Conservation (phyloP, 2,113 vertebrate species). For the Onychorhynchus coronatus region DNA sequence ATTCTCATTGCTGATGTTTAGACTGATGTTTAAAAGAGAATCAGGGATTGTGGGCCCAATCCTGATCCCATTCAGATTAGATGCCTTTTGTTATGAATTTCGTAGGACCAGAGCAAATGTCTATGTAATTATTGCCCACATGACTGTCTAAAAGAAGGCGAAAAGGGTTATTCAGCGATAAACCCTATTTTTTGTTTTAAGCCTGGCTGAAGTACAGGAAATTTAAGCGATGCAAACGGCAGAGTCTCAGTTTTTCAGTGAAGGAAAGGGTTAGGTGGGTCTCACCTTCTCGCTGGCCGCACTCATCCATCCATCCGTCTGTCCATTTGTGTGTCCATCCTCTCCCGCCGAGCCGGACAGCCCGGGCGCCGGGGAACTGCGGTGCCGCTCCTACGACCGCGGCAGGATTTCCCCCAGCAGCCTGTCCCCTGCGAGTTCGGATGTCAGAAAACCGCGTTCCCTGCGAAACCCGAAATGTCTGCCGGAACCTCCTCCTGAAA, state of each 20-base stretch:
- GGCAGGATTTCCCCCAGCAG: not conserved
- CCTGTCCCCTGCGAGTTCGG: not conserved
- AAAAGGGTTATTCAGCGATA: not conserved
- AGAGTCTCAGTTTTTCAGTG: not conserved
- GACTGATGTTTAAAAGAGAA: not conserved
- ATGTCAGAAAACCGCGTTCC: not conserved
- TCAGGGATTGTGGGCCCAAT: not conserved
- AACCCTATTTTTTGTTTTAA: not conserved
- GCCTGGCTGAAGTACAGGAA: not conserved
- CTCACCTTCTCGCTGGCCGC: not conserved
- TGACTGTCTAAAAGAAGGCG: not conserved
- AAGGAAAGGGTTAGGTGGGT: not conserved
- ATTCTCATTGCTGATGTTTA: not conserved
- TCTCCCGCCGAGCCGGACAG: not conserved
- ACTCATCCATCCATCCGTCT: not conserved
- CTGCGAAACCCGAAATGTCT: not conserved
- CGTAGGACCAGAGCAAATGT: not conserved
- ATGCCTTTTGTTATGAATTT: not conserved
- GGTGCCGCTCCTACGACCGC: not conserved
- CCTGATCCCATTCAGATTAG: not conserved
- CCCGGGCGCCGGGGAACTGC: not conserved
- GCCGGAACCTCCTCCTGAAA: not conserved
- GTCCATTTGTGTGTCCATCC: not conserved
- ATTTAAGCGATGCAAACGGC: not conserved
- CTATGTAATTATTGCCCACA: not conserved